Percentiles rank a stretch among this genome's conserved stretches.
phyloP scores from a whole-genome alignment of 1,140 invertebrate species.

The Hydropsyche tenuis region DNA sequence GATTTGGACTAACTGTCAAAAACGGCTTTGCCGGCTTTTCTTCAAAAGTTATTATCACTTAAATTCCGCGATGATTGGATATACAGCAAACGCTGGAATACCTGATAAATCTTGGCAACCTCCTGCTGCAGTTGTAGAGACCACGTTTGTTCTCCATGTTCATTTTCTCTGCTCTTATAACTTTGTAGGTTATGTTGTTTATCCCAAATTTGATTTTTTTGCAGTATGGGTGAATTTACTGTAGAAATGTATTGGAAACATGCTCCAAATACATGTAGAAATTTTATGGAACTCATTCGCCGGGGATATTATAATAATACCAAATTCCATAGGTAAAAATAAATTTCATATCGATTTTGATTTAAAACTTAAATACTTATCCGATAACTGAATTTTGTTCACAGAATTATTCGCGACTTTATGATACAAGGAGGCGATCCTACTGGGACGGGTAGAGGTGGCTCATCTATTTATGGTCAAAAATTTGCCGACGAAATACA shows the following conservation, averaged over 20 bases:
- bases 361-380: not conserved
- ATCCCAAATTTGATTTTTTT: slow-evolving; percentile 44
- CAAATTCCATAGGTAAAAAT: slow-evolving; percentile 81
- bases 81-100: slow-evolving; percentile 65
- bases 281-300: slow-evolving; percentile 92
- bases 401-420: slow-evolving; percentile 90
- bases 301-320: slow-evolving; percentile 96
- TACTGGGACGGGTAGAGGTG: slow-evolving; percentile 93
- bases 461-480: slow-evolving; percentile 95
- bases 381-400: not conserved
- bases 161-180: not conserved
- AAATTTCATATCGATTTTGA: not conserved
- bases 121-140: slow-evolving; percentile 80
- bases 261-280: slow-evolving; percentile 92
- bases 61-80: slow-evolving; percentile 36
- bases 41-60: not conserved
- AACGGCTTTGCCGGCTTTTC: not conserved
- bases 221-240: slow-evolving; percentile 91
- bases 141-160: slow-evolving; percentile 68
- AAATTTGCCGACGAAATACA: slow-evolving; percentile 97
- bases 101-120: slow-evolving; percentile 88
- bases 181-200: not conserved
- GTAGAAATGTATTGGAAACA: slow-evolving; percentile 98
- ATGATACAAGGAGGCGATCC: slow-evolving; percentile 98
- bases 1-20: slow-evolving; percentile 4